Evolutionary conservation across 2,888 invertebrate species (phyloP).

Genomic region (Carpatolechia fugitivella): DNA sequence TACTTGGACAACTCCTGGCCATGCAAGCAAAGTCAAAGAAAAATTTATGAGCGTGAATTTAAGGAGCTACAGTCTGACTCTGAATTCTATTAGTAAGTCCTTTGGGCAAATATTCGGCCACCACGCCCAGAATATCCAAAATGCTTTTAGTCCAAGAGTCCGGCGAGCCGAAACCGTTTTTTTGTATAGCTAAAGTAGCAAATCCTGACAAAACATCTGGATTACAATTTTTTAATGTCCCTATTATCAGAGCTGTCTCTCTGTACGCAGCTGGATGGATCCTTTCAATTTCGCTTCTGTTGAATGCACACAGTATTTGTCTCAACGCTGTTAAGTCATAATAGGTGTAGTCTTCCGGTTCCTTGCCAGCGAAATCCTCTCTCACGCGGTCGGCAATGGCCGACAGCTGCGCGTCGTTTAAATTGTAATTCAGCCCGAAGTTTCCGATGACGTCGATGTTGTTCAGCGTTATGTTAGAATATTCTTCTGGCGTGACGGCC

Average conservation of each 20-base stretch:
- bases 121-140: slow-evolving; percentile 55
- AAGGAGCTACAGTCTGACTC: neutral
- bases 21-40: neutral
- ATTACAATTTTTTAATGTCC: slow-evolving; percentile 66
- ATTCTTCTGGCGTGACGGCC: slow-evolving; percentile 69
- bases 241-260: slow-evolving; percentile 65
- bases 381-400: slow-evolving; percentile 73
- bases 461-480: slow-evolving; percentile 70
- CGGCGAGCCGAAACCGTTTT: slow-evolving; percentile 64
- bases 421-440: slow-evolving; percentile 72
- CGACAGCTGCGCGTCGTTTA: slow-evolving; percentile 57
- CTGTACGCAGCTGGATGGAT: slow-evolving; percentile 77
- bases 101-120: slow-evolving; percentile 53
- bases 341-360: slow-evolving; percentile 75
- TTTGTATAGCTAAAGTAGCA: slow-evolving; percentile 61
- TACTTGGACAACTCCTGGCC: too few species aligned
- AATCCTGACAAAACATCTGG: slow-evolving; percentile 63
- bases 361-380: slow-evolving; percentile 73
- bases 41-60: neutral
- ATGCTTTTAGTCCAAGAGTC: slow-evolving; percentile 56
- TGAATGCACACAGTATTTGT: slow-evolving; percentile 79
- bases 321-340: slow-evolving; percentile 75
- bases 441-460: slow-evolving; percentile 76
- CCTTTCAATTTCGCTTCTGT: slow-evolving; percentile 67
- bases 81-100: slow-evolving; percentile 14